Evolutionary conservation across 2,113 vertebrate species (phyloP), one percentile per base, ranked within the genome.

Genomic region (Myanophis thanlyinensis): DNA sequence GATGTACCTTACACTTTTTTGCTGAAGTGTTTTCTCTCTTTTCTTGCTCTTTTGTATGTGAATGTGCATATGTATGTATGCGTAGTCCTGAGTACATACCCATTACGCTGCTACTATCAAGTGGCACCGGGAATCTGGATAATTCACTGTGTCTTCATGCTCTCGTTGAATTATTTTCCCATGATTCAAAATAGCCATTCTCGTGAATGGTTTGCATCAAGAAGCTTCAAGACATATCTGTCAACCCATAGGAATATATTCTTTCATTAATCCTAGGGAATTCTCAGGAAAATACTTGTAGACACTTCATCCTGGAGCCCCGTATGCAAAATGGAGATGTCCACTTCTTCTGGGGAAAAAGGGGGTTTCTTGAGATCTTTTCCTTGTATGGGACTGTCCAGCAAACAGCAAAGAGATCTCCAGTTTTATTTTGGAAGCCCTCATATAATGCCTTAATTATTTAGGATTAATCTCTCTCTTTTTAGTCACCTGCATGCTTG

Each of bases 1-100:
- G 96, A 96, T 0, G 94, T 95, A 97, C 94, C 94, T 4, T 53
- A 94, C 97, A 96, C 95, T 97, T 98, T 97, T 98, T 97, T 97
- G 95, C 94, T 96, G 96, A 98, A 91, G 95, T 67, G 46, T 15
- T 87, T 91, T 96, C 91, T 95, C 94, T 67, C 46, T 51, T 20
- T 35, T 35, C n/a, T n/a, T 35, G 30, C 35, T 11, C 46, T n/a
- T n/a, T n/a, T 5, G 27, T 93, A 95, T 56, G 94, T 56, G 89
- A 97, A 92, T 95, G 91, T 95, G 80, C 88, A 93, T 95, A 93
- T 96, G 25, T 85, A 46, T 46, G 25, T 86, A 35, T 48, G 15
- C 10, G 3, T 40, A 85, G 3, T 22, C 49, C 44, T 40, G 13
- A 13, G 51, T 40, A 59, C 3, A 51, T 35, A 52, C 48, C 27